Evolutionary conservation across 2,113 vertebrate genomes (phyloP).

Genomic region (Haemorhous mexicanus): DNA sequence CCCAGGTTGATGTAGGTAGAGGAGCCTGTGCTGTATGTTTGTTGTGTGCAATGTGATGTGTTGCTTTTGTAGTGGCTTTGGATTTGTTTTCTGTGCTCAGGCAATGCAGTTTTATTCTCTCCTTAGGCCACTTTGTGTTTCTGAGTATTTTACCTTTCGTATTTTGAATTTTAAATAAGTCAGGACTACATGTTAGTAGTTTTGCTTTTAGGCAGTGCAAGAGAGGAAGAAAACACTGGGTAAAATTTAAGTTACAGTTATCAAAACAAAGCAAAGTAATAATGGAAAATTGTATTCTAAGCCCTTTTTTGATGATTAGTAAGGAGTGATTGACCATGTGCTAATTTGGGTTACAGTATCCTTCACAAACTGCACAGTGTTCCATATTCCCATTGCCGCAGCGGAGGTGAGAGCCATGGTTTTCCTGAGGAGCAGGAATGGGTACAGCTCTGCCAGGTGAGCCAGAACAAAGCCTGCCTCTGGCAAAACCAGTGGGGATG

Average conservation of each 20-base stretch:
- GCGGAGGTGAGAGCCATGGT: fast-evolving
- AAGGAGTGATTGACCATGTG: neutral
- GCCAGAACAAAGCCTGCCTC: constrained; percentile 41
- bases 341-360: neutral
- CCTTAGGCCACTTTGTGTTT: neutral
- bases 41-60: neutral
- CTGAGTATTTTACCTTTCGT: neutral
- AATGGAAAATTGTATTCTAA: neutral
- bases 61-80: neutral
- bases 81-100: neutral
- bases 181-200: neutral
- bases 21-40: neutral
- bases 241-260: neutral
- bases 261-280: neutral
- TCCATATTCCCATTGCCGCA: neutral
- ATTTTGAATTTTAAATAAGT: neutral
- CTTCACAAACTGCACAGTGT: neutral
- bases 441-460: constrained; percentile 8
- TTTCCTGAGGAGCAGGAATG: neutral
- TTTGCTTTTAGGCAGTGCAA: neutral
- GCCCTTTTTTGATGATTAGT: neutral
- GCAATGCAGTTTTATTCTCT: neutral
- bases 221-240: neutral
- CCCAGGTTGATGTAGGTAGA: no score
- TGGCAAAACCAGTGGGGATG: constrained; percentile 2